Evolutionary conservation across 2,113 vertebrate species (phyloP).

Genomic region (Nematolebias whitei): DNA sequence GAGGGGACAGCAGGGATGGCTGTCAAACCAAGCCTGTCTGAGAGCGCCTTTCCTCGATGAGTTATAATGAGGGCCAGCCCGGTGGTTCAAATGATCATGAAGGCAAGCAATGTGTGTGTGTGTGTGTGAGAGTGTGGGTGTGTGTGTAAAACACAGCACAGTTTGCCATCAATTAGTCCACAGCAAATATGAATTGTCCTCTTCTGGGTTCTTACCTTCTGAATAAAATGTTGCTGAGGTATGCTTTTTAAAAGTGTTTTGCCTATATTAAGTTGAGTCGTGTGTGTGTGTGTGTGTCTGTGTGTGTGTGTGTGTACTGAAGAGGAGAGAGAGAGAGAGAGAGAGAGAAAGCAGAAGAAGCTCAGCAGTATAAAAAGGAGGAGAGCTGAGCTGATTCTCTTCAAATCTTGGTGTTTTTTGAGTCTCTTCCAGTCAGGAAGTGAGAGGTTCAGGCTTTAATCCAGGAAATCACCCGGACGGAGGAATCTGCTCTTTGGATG

Average conservation of each 20-base stretch:
- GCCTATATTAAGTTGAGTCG: not conserved
- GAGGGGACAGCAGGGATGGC: constrained; percentile 53
- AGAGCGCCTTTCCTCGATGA: constrained; percentile 59
- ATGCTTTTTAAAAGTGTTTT: constrained; percentile 7
- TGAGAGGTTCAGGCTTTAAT: constrained; percentile 26
- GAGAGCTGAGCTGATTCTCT: constrained; percentile 27
- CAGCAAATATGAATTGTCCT: not conserved
- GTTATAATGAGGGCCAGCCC: constrained; percentile 64
- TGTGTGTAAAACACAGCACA: not conserved
- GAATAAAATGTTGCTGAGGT: not conserved
- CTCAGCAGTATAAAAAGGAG: constrained; percentile 5
- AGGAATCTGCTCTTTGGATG: constrained; percentile 28
- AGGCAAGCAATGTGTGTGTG: constrained; percentile 9
- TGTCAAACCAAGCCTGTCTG: constrained; percentile 65
- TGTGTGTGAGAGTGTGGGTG: constrained; percentile 11
- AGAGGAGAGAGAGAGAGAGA: not conserved
- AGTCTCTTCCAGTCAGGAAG: constrained; percentile 43
- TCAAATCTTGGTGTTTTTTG: constrained; percentile 32
- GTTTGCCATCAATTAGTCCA: constrained; percentile 19
- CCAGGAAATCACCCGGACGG: constrained; percentile 18
- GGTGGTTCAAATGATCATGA: constrained; percentile 53
- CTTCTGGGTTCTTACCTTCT: not conserved
- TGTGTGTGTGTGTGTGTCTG: not conserved
- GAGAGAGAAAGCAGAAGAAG: constrained; percentile 1
- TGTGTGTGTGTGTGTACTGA: not conserved